Base-by-base conservation (phyloP, 2,888 invertebrate species). In the Caradrina clavipalpis region DNA sequence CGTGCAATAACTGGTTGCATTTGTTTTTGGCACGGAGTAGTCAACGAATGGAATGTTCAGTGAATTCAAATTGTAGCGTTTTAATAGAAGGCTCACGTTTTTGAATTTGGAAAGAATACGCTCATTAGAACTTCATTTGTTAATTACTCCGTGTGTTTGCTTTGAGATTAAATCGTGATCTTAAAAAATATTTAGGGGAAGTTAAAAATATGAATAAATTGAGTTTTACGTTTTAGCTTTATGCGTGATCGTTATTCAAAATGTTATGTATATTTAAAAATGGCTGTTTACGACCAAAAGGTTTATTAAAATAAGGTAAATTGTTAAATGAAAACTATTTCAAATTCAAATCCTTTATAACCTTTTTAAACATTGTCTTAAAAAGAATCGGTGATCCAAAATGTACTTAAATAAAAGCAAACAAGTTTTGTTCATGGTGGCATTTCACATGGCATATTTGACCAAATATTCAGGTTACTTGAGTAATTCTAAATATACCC, bases 361-460 rank as follows among this genome's bases (percentile, higher is more conserved):
- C 42, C 11, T 35, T 21, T 0, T 49, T 10, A 0, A 22, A 31
- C 11, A 19, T 31, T 39, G 42, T 56, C 13, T 22, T 10, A 8
- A 21, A 26, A 42, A 49, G 6, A 51, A 58, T 49, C 21, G 54
- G 26, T 22, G 8, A 45, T 70, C 15, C 8, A 58, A 19, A 35
- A 45, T 71, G 84, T 82, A 82, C 83, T 82, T 83, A 84, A 80
- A 47, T 83, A 84, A 80, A 47, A 31, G 19, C 58, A 57, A 63
- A 72, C 31, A 80, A 66, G 49, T 61, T 75, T 65, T 21, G 45
- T 65, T 67, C 45, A 80, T 26, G 26, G 26, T 26, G 26, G 26
- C 26, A 26, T 4, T 26, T 26, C 26, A 26, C 26, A 26, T 26
- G 26, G 26, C 2, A 4, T 26, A 26, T 26, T 26, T 26, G 26